Evolutionary conservation across 2,113 vertebrate species (phyloP), one percentile per base, ranked within the genome.

Genomic region (Corydoras maculifer): DNA sequence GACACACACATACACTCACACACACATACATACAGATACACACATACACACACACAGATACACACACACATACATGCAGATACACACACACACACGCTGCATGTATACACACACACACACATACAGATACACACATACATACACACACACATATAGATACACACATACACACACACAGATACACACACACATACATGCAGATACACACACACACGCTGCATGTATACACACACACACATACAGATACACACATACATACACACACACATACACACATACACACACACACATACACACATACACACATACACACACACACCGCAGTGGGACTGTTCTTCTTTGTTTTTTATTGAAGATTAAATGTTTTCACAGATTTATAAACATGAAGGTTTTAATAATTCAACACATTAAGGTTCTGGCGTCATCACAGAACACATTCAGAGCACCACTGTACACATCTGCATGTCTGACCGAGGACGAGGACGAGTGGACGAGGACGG

Each of bases 101-200:
- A 54, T 4, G 53, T 4, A 51, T 2, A 4, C 14, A 13, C 53
- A 25, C 18, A 25, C 18, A 25, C 18, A 25, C 18, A 25, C 43
- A 70, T 11, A 32, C 51, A 31, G 18, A 58, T 11, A 58, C 29
- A 57, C 10, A 60, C 54, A 65, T 8, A 15, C 30, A 65, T 32
- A 48, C 53, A 65, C 11, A 18, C 48, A 48, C 18, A 67, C 18
- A 14, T 10, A 70, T 79, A 77, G 75, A 78, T 35, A 14, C 71
- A 76, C 32, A 84, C 83, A 18, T 2, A 18, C 14, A 32, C 35
- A 25, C 18, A 25, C 18, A 25, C 2, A 25, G 1, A 25, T 2
- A 25, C 18, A 25, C 18, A 25, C 2, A 25, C 18, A 25, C 18
- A 25, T 2, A 25, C 18, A 55, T 1, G 3, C 53, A 13, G 53